phyloP scores from a whole-genome alignment of 1,140 invertebrate species.

The Grapholita molesta region DNA sequence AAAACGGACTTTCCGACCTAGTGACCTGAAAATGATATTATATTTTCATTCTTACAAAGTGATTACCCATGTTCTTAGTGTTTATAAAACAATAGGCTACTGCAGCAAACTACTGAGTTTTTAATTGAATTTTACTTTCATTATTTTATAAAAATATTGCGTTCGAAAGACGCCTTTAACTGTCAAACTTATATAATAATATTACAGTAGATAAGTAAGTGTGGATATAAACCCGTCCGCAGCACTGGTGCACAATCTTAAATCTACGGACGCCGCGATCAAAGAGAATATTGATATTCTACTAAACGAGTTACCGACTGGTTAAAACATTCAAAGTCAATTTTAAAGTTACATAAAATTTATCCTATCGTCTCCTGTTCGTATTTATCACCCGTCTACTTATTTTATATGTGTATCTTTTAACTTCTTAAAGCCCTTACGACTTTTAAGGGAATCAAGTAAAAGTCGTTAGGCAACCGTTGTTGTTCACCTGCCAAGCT shows the following conservation, averaged over 20 bases:
- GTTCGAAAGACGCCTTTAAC: neutral
- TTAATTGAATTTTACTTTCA: neutral
- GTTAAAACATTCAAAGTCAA: constrained; percentile 13
- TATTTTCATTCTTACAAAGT: too few species aligned
- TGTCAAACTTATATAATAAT: neutral
- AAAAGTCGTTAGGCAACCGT: constrained; percentile 25
- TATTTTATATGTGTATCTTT: neutral
- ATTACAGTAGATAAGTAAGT: neutral
- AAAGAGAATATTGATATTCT: constrained; percentile 17
- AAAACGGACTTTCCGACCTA: too few species aligned
- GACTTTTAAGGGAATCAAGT: constrained; percentile 22
- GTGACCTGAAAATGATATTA: too few species aligned
- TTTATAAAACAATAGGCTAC: too few species aligned
- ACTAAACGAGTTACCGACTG: constrained; percentile 13
- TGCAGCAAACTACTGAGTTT: neutral
- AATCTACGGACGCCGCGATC: constrained; percentile 3
- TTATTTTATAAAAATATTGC: neutral
- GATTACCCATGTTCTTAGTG: neutral
- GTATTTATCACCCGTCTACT: neutral
- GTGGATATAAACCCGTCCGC: neutral
- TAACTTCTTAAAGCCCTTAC: constrained; percentile 14
- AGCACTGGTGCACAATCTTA: neutral
- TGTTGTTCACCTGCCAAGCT: constrained; percentile 20
- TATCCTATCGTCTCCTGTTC: neutral
- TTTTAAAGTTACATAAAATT: constrained; percentile 10